A percentile compares a stretch with the other conserved stretches of the same genome.
Evolutionary conservation across 2,113 vertebrate species (phyloP).

Genomic region (Dromiciops gliroides): DNA sequence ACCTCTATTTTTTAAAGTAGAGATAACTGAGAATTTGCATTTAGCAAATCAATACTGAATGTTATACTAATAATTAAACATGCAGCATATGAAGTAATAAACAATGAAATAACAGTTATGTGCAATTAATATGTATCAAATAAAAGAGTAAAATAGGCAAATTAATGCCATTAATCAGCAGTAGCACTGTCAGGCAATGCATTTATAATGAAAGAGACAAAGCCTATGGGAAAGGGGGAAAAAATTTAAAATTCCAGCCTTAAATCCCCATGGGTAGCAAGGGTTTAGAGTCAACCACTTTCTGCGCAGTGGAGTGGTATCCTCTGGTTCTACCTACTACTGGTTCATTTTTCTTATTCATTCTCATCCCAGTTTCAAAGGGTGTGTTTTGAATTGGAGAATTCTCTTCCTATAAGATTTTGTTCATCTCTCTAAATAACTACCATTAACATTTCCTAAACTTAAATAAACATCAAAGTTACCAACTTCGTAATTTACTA

Average conservation of each 20-base stretch:
- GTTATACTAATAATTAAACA: neutral
- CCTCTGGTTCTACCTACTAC: neutral
- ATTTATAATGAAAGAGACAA: neutral
- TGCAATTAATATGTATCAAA: constrained; percentile 1
- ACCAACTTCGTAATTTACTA: neutral
- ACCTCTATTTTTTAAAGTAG: neutral
- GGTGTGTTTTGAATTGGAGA: neutral
- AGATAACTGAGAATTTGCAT: neutral
- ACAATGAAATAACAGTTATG: neutral
- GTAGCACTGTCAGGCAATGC: neutral
- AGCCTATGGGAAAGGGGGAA: neutral
- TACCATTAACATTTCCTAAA: neutral
- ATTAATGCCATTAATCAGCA: neutral
- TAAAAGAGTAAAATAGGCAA: neutral
- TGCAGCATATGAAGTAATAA: neutral
- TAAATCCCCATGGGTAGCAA: neutral
- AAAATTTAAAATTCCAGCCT: neutral
- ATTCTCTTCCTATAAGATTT: neutral
- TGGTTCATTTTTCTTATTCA: neutral
- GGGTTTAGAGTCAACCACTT: neutral
- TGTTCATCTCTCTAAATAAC: neutral
- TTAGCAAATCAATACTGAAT: neutral
- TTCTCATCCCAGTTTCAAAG: neutral
- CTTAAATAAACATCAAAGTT: neutral
- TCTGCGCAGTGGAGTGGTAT: neutral